Base-by-base conservation (phyloP, 2,113 vertebrate species). In the Cryptomyrus ogoouensis region DNA sequence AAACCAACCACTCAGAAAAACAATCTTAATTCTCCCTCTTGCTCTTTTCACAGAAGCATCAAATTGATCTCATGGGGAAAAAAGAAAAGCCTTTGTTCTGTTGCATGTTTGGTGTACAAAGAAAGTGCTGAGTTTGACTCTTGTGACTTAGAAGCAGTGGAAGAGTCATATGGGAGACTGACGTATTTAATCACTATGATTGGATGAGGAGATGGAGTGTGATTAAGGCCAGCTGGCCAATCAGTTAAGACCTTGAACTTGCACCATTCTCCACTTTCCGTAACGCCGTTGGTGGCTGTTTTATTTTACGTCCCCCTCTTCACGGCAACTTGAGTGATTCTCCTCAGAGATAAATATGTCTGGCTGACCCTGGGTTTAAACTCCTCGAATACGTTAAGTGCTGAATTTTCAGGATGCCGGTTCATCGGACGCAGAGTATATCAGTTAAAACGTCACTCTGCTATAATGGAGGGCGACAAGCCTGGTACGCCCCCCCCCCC, bases 181-280 rank as follows among this genome's bases (percentile, higher is more conserved):
- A 96, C 94, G 96, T 96, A 94, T 97, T 97, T 97, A 97, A 99
- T 98, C 96, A 97, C 94, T 91, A 89, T 92, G 95, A 99, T 96
- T 98, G 96, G 94, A 95, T 93, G 94, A 90, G 92, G 95, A 95
- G 95, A 95, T 92, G 91, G 93, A 95, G 96, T 97, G 96, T 97
- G 96, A 98, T 97, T 97, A 97, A 97, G 95, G 96, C 94, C 93
- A 94, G 94, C 94, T 94, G 93, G 91, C 91, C 13, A 92, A 98
- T 98, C 97, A 97, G 97, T 98, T 96, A 95, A 96, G 96, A 95
- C 96, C 96, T 97, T 98, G 97, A 97, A 97, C 97, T 97, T 97
- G 93, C 92, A 96, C 92, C 91, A 91, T 92, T 93, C 93, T 91
- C 93, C 96, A 93, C 93, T 96, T 91, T 92, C 95, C 95, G 91